Evolutionary conservation across 2,797 vertebrate genomes (phyloP).

Genomic region (Loris lydekkerianus): DNA sequence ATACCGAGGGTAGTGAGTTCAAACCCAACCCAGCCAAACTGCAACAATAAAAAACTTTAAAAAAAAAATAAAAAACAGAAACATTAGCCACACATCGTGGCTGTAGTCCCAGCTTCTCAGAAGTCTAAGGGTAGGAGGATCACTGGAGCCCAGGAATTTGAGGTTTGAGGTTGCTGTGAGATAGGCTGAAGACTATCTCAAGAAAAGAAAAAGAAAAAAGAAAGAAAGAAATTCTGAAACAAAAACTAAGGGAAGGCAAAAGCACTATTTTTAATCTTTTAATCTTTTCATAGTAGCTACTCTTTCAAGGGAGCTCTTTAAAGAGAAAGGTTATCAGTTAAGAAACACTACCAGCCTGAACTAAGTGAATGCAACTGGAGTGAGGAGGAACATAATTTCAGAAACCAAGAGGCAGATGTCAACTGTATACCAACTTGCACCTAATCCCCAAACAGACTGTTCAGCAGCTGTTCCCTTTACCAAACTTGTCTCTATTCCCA

Average conservation of each 20-base stretch:
- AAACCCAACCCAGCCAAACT: too few relatives aligned
- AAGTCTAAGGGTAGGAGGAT: too few relatives aligned
- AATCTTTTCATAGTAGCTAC: constrained; percentile 7
- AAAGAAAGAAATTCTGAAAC: neutral
- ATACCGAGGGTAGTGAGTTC: too few relatives aligned
- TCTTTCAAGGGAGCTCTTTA: constrained; percentile 48
- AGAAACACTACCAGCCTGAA: constrained; percentile 59
- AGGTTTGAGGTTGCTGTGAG: too few relatives aligned
- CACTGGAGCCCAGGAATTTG: too few relatives aligned
- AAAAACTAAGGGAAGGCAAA: constrained; percentile 56
- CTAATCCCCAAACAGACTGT: constrained; percentile 62
- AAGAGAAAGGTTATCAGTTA: constrained; percentile 37
- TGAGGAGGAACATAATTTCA: neutral
- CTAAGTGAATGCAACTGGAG: neutral
- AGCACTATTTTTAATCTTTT: constrained; percentile 53
- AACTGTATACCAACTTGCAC: constrained; percentile 13
- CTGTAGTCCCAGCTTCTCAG: too few relatives aligned
- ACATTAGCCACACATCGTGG: too few relatives aligned
- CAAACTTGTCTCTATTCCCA: constrained; percentile 37
- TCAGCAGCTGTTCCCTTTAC: constrained; percentile 55
- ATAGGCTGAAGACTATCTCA: too few relatives aligned
- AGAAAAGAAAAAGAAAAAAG: too few relatives aligned
- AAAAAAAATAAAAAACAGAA: too few relatives aligned
- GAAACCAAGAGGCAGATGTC: constrained; percentile 64
- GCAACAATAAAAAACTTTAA: too few relatives aligned